A percentile compares a stretch with the other conserved stretches of the same genome.
phyloP scores from a whole-genome alignment of 2,113 vertebrate species.

The Orcinus orca region DNA sequence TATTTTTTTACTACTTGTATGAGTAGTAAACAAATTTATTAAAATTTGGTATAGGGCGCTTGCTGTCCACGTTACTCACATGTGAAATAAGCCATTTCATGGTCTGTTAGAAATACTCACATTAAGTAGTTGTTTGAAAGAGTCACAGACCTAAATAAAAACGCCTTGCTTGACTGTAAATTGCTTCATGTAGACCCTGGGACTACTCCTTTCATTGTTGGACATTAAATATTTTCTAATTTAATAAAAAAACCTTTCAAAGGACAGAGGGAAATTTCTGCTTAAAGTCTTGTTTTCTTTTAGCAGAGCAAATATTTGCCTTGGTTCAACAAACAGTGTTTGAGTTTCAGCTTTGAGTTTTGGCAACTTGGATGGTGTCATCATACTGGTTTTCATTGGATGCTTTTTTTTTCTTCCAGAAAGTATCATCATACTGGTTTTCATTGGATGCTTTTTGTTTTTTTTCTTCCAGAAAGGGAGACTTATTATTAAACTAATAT shows the following conservation, averaged over 20 bases:
- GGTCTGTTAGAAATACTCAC: background rate
- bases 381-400: background rate
- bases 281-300: conserved; percentile 52
- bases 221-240: conserved; percentile 56
- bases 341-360: conserved; percentile 49
- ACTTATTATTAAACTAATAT: background rate
- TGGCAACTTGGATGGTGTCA: background rate
- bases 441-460: background rate
- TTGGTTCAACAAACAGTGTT: conserved; percentile 33
- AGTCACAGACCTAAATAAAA: conserved; percentile 26
- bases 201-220: background rate
- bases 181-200: background rate
- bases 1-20: background rate
- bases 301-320: conserved; percentile 46
- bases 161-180: background rate
- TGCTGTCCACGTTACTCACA: background rate
- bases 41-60: background rate
- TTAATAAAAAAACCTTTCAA: conserved; percentile 1
- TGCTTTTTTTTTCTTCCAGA: background rate
- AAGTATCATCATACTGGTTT: background rate
- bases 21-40: background rate
- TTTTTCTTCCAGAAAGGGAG: background rate
- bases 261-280: conserved; percentile 16
- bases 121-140: background rate
- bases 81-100: background rate